Evolutionary conservation across 2,888 invertebrate species (phyloP), one percentile per base, ranked within the genome.

Genomic region (Aphodius granarius): DNA sequence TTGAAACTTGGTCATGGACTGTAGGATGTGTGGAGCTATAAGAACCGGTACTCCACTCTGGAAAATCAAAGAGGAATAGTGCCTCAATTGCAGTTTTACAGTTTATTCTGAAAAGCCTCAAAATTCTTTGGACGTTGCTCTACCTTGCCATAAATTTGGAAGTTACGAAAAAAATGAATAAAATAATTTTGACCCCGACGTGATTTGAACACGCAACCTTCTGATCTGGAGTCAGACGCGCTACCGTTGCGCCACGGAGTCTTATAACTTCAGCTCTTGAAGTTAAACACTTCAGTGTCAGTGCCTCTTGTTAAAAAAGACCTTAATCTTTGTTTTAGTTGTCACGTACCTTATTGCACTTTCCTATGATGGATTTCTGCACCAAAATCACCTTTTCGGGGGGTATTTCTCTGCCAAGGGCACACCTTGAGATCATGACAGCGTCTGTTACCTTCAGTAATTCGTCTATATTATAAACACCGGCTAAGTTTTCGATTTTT

Each of bases 401-500:
- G 1, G 98, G 98, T 82, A 99, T 98, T 89, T 99, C 99, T 85
- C 98, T 98, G 81, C 98, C 98, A 79, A 99, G 90, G 87, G 99
- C 98, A 83, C 98, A 98, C 81, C 99, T 93, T 3, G 99, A 99
- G 0, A 98, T 97, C 97, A 99, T 98, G 77, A 99, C 96, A 82
- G 98, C 99, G 87, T 99, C 99, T 0, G 97, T 94, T 16, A 92
- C 96, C 84, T 90, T 88, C 63, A 98, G 96, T 82, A 99, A 99
- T 85, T 97, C 96, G 86, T 98, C 97, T 79, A 99, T 91, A 87
- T 97, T 97, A 80, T 93, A 91, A 91, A 97, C 94, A 75, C 98
- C 99, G 89, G 98, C 97, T 85, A 98, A 97, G 88, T 99, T 99
- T 89, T 99, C 99, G 83, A 99, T 98, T 89, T 99, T 99, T 77